These are phyloP conservation scores for Apogon hyalosoma DNA, from an alignment of 2,797 vertebrate genomes.

Conservation along the genomic window DNA sequence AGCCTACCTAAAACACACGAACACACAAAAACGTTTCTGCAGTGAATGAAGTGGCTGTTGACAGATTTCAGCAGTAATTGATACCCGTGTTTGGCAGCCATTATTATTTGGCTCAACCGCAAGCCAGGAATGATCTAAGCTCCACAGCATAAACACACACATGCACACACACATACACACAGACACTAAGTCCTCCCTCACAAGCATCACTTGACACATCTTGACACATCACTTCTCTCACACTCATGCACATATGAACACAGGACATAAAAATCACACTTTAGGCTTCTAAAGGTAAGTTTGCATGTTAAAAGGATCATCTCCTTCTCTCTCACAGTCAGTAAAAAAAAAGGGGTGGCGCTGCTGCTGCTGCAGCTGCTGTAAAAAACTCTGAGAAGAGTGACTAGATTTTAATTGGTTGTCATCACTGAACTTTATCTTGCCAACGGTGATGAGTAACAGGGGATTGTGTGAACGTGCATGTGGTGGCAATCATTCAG, in stretches of 20 bases:
- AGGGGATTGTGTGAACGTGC: constrained; percentile 1
- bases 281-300: constrained; percentile 30
- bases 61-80: constrained; percentile 75
- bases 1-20: constrained; percentile 17
- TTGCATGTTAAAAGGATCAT: neutral
- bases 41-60: constrained; percentile 63
- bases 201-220: constrained; percentile 62
- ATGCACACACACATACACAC: constrained; percentile 13
- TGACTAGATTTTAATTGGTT: constrained; percentile 71
- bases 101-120: constrained; percentile 69
- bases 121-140: constrained; percentile 58
- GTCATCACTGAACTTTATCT: constrained; percentile 71
- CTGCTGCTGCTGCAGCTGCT: neutral
- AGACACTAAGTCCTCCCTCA: constrained; percentile 27
- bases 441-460: constrained; percentile 24
- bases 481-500: constrained; percentile 5
- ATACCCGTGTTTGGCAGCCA: constrained; percentile 67
- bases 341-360: constrained; percentile 2
- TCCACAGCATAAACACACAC: constrained; percentile 1
- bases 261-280: constrained; percentile 46
- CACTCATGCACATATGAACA: constrained; percentile 30
- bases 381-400: constrained; percentile 32
- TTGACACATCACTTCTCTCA: constrained; percentile 43
- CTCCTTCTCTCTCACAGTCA: neutral
- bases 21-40: constrained; percentile 10